Evolutionary conservation across 2,888 invertebrate species (phyloP).

Genomic region (Calephelis perditalis): DNA sequence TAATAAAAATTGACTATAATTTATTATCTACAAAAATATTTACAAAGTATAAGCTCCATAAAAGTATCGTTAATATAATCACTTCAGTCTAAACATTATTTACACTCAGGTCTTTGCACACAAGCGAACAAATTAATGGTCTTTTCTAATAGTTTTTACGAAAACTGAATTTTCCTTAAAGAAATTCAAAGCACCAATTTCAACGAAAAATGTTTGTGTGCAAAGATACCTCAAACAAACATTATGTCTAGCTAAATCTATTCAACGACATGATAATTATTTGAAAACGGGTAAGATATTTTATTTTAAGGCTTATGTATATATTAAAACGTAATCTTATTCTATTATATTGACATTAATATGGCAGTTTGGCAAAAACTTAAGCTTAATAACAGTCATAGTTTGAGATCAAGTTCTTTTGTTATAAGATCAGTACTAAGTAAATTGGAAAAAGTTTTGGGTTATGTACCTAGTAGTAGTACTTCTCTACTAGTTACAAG

Average conservation of each 20-base stretch:
- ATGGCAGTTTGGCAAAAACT: conserved; percentile 37
- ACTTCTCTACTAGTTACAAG: no score
- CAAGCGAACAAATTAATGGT: conserved; percentile 22
- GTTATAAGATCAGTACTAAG: no score
- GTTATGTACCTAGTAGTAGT: no score
- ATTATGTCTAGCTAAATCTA: conserved; percentile 3
- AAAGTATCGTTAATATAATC: conserved; percentile 50
- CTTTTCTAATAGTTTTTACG: no score
- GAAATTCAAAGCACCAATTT: not conserved
- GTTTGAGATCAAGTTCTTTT: conserved; percentile 5
- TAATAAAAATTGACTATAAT: conserved; percentile 73
- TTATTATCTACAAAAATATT: conserved; percentile 68
- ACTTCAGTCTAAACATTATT: conserved; percentile 57
- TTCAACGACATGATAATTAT: conserved; percentile 4
- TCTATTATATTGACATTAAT: conserved; percentile 29
- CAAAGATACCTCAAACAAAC: no score
- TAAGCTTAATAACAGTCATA: conserved; percentile 24
- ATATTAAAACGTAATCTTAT: conserved; percentile 27
- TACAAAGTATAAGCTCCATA: conserved; percentile 70
- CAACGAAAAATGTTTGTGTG: not conserved
- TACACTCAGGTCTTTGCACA: conserved; percentile 36
- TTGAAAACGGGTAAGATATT: conserved; percentile 1
- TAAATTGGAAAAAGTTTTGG: no score
- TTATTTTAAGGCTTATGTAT: conserved; percentile 16
- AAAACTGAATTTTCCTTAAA: no score